Conservation (phyloP, 1,140 invertebrate species). For the Cydia pomonella region DNA sequence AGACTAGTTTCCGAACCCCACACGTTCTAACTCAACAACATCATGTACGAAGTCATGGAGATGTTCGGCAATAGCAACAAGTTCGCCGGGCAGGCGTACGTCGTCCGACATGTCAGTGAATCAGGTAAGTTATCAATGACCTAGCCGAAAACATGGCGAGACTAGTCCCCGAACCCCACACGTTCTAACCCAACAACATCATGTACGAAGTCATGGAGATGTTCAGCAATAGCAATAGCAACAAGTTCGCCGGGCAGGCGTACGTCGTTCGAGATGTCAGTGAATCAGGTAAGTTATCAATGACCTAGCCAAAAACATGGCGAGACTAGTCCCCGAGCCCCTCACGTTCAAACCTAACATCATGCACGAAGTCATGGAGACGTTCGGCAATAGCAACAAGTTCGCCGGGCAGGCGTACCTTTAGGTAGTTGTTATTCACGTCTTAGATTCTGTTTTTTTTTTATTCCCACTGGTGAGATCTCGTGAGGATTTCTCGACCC, state of each 20-base stretch:
- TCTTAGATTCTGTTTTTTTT: too few relatives aligned
- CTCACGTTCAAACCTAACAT: slow-evolving; percentile 70
- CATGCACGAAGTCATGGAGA: slow-evolving; percentile 78
- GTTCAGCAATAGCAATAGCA: slow-evolving; percentile 65
- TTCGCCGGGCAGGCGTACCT: slow-evolving; percentile 62
- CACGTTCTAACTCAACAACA: slow-evolving; percentile 66
- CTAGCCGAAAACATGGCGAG: slow-evolving; percentile 63
- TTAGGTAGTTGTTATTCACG: too few relatives aligned
- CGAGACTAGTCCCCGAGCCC: slow-evolving; percentile 67
- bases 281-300: slow-evolving; percentile 39
- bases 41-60: slow-evolving; percentile 78
- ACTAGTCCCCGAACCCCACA: slow-evolving; percentile 68
- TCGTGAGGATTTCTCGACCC: too few relatives aligned
- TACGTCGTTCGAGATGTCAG: slow-evolving; percentile 70
- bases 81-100: slow-evolving; percentile 61
- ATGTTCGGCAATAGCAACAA: slow-evolving; percentile 69
- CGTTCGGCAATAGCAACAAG: slow-evolving; percentile 67
- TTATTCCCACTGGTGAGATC: too few relatives aligned
- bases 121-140: slow-evolving; percentile 23
- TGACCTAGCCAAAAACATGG: slow-evolving; percentile 64
- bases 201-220: slow-evolving; percentile 78
- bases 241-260: slow-evolving; percentile 61
- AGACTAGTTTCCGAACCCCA: slow-evolving; percentile 69
- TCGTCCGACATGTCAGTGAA: slow-evolving; percentile 70
- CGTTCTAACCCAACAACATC: slow-evolving; percentile 69